These are phyloP conservation scores for Typhlichthys subterraneus DNA, from an alignment of 2,797 vertebrate species.

Conservation along the genomic window DNA sequence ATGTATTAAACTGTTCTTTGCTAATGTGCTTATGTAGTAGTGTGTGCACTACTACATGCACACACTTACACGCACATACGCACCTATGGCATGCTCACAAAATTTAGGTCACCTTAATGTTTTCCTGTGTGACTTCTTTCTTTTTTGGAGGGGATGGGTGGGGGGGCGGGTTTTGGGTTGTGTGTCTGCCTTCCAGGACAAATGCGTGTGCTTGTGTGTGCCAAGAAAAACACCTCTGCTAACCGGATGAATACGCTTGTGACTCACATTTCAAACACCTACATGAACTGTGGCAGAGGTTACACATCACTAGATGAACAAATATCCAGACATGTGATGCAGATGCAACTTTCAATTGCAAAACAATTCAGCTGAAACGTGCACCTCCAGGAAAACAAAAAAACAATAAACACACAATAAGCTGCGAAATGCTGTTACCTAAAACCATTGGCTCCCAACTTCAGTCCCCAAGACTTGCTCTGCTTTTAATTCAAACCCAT, in stretches of 20 bases:
- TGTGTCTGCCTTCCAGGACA: conserved; percentile 2
- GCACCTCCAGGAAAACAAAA: too few species aligned
- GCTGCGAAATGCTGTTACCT: too few species aligned
- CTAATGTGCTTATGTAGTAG: too few species aligned
- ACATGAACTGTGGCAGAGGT: neutral
- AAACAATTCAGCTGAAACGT: too few species aligned
- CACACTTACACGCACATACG: neutral
- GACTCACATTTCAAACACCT: conserved; percentile 27
- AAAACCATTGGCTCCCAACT: too few species aligned
- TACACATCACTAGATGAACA: conserved; percentile 5
- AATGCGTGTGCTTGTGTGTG: neutral
- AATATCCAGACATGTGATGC: neutral
- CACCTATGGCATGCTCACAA: neutral
- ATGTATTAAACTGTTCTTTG: neutral
- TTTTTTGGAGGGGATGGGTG: too few species aligned
- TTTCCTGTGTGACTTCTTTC: too few species aligned
- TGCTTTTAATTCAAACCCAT: neutral
- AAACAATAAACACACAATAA: too few species aligned
- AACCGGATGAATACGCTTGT: conserved; percentile 44
- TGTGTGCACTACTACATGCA: conserved; percentile 5
- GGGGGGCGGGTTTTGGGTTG: neutral
- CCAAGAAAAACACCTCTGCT: conserved; percentile 49
- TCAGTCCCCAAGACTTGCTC: too few species aligned
- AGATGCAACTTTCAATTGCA: too few species aligned
- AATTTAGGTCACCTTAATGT: conserved; percentile 7